Evolutionary conservation across 2,797 vertebrate genomes (phyloP), one percentile per base, ranked within the genome.

Genomic region (Danio jaintianensis): DNA sequence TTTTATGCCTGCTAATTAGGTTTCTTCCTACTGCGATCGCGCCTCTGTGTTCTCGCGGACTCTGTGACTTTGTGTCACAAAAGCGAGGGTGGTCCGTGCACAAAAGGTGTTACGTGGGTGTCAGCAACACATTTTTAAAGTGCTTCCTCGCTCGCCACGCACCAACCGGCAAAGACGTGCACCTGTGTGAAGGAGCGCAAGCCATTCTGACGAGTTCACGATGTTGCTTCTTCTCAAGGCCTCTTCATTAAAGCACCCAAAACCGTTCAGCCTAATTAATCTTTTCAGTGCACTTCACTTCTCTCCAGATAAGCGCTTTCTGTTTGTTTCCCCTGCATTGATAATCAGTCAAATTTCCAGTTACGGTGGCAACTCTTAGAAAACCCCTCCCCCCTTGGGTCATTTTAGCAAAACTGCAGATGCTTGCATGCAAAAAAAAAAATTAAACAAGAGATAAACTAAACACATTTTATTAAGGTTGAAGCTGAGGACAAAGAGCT

Each of bases 191-290:
- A 40, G 45, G 47, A 73, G 42, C 48, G 47, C 7, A 40, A 67
- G 22, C 15, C 9, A 22, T 62, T 40, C 43, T 1, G 18, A 50
- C 53, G 18, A 75, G 64, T 42, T 42, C 52, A n/a, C 64, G 4
- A 38, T 16, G 18, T 12, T 8, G 10, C 22, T 6, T 63, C 48
- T 62, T 68, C 63, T 81, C 66, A 5, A 82, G 75, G 75, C 76
- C 71, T 79, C 75, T 83, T 73, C 82, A 85, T 83, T 83, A 85
- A 83, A 83, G 66, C 71, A 10, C 56, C 43, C 67, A 71, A 29
- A 70, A 66, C 15, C 55, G 53, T 75, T 50, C 76, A 75, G 67
- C 40, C 77, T 85, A 83, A 85, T 83, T 83, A 85, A 83, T 83
- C 79, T 85, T 77, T 81, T 76, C 79, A 80, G 70, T 63, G 64